A percentile compares a stretch with the other conserved stretches of the same genome.
These are phyloP conservation scores for Pseudorhiza aurosa DNA, from an alignment of 30 jellyfish, hydroid and myxozoan genomes.

Conservation along the genomic window DNA sequence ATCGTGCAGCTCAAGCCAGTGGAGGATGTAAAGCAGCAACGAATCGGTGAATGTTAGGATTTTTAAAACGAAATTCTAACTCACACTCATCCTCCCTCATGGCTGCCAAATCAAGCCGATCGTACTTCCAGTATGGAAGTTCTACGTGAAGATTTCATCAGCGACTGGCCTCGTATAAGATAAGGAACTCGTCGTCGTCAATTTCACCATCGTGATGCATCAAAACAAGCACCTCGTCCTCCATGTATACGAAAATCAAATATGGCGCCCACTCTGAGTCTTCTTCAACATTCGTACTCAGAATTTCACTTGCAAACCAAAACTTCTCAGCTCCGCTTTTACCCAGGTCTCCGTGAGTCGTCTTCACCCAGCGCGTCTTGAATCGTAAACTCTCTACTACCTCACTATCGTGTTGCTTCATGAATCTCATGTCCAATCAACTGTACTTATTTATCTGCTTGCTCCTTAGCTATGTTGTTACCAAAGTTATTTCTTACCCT, in stretches of 20 bases:
- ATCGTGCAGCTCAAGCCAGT: too few relatives aligned
- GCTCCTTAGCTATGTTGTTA: too few relatives aligned
- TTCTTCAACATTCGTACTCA: too few relatives aligned
- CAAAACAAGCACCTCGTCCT: constrained; percentile 11
- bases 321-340: too few relatives aligned
- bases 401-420: too few relatives aligned
- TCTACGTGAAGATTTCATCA: constrained; percentile 8
- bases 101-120: constrained; percentile 24
- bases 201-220: constrained; percentile 23
- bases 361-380: too few relatives aligned
- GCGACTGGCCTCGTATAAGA: constrained; percentile 16
- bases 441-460: too few relatives aligned
- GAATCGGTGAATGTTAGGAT: background rate
- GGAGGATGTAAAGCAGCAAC: constrained; percentile 42
- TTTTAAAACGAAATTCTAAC: constrained; percentile 28
- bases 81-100: constrained; percentile 55
- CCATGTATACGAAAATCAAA: background rate
- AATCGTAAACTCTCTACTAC: too few relatives aligned
- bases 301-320: too few relatives aligned
- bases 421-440: too few relatives aligned
- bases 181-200: constrained; percentile 9
- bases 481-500: too few relatives aligned
- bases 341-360: too few relatives aligned
- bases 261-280: constrained; percentile 23
- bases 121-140: constrained; percentile 57